Percentiles rank a stretch among this genome's conserved stretches.
Evolutionary conservation across 2,888 invertebrate genomes (phyloP).

Genomic region (Drosophila rellima): DNA sequence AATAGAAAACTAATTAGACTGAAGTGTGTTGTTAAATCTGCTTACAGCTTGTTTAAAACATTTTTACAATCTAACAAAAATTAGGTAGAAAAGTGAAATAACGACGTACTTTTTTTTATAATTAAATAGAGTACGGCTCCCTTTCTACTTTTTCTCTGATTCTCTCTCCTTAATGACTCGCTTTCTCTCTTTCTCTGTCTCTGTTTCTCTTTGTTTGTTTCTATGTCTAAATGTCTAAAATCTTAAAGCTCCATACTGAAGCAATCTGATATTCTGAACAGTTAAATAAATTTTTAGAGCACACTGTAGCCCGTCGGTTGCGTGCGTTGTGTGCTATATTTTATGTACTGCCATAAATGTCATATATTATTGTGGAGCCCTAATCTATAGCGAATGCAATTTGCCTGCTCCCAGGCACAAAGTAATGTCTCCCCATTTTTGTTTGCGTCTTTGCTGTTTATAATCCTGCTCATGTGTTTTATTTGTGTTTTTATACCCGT

Average conservation of each 20-base stretch:
- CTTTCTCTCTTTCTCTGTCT: neutral
- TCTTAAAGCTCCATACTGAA: neutral
- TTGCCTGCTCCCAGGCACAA: slow-evolving; percentile 56
- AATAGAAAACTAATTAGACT: neutral
- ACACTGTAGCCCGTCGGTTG: slow-evolving; percentile 4
- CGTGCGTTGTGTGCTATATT: slow-evolving; percentile 45
- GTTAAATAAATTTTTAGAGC: slow-evolving; percentile 5
- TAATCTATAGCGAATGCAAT: slow-evolving; percentile 76
- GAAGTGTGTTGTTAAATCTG: neutral
- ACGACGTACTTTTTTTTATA: neutral
- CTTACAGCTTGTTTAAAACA: neutral
- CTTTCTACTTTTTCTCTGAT: neutral
- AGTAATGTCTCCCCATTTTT: slow-evolving; percentile 49
- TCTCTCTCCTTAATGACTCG: neutral
- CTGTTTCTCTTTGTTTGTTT: neutral
- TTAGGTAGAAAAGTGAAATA: no score
- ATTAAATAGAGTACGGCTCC: neutral
- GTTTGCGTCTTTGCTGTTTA: slow-evolving; percentile 31
- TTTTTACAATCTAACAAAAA: no score
- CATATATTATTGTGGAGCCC: slow-evolving; percentile 62
- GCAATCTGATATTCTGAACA: neutral
- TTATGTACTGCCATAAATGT: slow-evolving; percentile 72
- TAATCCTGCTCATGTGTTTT: slow-evolving; percentile 73
- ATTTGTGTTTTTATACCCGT: slow-evolving; percentile 60
- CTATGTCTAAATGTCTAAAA: no score